phyloP scores from a whole-genome alignment of 2,113 vertebrate genomes.

The Colaptes auratus region DNA sequence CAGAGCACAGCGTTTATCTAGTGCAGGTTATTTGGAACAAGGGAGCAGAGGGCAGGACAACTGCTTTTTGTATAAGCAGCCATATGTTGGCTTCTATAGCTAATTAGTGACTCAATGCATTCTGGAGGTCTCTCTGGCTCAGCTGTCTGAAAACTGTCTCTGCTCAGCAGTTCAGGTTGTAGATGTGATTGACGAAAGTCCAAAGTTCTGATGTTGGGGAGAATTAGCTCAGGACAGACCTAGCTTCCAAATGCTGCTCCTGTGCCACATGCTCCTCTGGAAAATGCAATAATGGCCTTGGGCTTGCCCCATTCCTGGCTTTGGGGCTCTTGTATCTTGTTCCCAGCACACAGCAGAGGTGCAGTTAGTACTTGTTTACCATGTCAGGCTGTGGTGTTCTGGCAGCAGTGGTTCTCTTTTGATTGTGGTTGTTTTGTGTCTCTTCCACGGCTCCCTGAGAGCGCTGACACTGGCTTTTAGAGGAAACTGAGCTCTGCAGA shows the following conservation, averaged over 20 bases:
- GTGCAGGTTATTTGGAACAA: background rate
- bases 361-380: background rate
- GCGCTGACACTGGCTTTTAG: background rate
- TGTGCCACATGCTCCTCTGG: background rate
- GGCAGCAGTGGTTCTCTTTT: background rate
- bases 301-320: background rate
- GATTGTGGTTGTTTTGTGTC: background rate
- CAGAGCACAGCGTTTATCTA: conserved; percentile 10
- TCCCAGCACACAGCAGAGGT: background rate
- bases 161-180: background rate
- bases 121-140: background rate
- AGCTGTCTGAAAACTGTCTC: background rate
- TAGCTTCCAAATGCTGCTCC: background rate
- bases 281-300: background rate
- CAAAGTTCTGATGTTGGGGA: background rate
- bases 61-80: background rate
- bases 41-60: background rate
- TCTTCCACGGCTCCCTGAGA: background rate
- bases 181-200: background rate
- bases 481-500: background rate
- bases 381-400: background rate
- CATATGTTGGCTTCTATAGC: background rate
- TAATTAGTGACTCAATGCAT: background rate
- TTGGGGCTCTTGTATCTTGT: background rate
- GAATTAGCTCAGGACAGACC: background rate